These are phyloP conservation scores for Steromphala cineraria DNA, from an alignment of 2,888 invertebrate genomes.

Conservation along the genomic window DNA sequence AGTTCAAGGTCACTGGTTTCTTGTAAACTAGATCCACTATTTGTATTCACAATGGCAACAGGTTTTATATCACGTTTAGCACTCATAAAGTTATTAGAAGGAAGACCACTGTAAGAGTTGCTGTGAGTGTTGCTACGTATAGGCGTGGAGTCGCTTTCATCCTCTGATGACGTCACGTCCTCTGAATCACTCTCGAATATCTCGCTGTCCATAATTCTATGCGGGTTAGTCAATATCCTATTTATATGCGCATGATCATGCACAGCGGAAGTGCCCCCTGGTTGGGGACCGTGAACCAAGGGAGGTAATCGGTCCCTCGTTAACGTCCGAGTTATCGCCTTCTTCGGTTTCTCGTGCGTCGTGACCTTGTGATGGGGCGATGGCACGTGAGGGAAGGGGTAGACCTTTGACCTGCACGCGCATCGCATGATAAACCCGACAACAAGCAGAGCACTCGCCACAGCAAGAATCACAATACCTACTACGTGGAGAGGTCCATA, in stretches of 20 bases:
- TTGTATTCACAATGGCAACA: not conserved
- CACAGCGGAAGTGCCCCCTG: not conserved
- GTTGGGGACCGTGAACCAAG: not conserved
- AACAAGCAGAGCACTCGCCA: conserved; percentile 30
- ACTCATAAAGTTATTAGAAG: not conserved
- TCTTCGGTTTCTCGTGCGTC: conserved; percentile 1
- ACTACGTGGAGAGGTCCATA: conserved; percentile 43
- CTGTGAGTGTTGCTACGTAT: not conserved
- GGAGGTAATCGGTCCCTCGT: conserved; percentile 1
- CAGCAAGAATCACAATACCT: conserved; percentile 37
- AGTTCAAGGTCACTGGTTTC: too few relatives aligned
- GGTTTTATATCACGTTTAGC: not conserved
- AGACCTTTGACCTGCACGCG: conserved; percentile 25
- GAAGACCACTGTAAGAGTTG: not conserved
- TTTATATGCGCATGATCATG: not conserved
- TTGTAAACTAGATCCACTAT: not conserved
- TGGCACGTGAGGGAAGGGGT: not conserved
- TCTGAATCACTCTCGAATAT: not conserved
- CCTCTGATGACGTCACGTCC: not conserved
- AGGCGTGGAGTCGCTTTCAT: not conserved
- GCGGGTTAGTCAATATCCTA: not conserved
- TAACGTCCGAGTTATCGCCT: not conserved
- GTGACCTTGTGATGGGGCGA: conserved; percentile 4
- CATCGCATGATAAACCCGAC: conserved; percentile 33
- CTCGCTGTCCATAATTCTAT: not conserved